Evolutionary conservation across 2,797 vertebrate genomes (phyloP).

Genomic region (Gymnothorax javanicus): DNA sequence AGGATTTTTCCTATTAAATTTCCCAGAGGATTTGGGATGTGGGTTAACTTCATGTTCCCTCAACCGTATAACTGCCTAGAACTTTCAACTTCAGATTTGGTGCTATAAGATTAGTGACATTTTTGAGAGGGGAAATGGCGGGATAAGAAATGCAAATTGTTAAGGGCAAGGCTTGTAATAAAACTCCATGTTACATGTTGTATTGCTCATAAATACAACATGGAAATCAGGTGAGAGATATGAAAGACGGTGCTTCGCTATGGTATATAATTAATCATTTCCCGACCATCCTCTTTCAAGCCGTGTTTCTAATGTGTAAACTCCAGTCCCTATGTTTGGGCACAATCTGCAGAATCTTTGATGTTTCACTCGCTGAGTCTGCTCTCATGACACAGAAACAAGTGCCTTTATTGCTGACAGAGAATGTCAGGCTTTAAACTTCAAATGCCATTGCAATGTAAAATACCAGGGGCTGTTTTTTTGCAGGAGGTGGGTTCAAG

Average conservation of each 20-base stretch:
- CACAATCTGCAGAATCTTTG: not conserved
- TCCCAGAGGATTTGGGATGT: slow-evolving; percentile 26
- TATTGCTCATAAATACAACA: slow-evolving; percentile 19
- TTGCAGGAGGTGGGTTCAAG: not conserved
- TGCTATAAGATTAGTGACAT: slow-evolving; percentile 29
- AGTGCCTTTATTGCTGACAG: not conserved
- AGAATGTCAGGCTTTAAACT: not conserved
- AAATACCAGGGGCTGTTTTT: not conserved
- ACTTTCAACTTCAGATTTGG: slow-evolving; percentile 30
- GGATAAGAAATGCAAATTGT: slow-evolving; percentile 15
- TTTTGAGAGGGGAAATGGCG: slow-evolving; percentile 34
- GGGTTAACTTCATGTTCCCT: slow-evolving; percentile 30
- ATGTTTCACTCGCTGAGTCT: not conserved
- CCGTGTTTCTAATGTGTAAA: not conserved
- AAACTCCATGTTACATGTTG: slow-evolving; percentile 28
- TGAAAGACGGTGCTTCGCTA: slow-evolving; percentile 6
- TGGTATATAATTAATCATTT: slow-evolving; percentile 22
- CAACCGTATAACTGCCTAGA: slow-evolving; percentile 12
- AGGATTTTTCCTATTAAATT: slow-evolving; percentile 34
- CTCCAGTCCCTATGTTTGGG: not conserved
- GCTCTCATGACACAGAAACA: not conserved
- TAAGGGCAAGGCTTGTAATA: slow-evolving; percentile 21
- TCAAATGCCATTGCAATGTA: not conserved
- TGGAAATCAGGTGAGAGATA: slow-evolving; percentile 21
- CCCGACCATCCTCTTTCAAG: not conserved